phyloP scores from a whole-genome alignment of 64 coral and sea anemone species.

The Montipora sp. region DNA sequence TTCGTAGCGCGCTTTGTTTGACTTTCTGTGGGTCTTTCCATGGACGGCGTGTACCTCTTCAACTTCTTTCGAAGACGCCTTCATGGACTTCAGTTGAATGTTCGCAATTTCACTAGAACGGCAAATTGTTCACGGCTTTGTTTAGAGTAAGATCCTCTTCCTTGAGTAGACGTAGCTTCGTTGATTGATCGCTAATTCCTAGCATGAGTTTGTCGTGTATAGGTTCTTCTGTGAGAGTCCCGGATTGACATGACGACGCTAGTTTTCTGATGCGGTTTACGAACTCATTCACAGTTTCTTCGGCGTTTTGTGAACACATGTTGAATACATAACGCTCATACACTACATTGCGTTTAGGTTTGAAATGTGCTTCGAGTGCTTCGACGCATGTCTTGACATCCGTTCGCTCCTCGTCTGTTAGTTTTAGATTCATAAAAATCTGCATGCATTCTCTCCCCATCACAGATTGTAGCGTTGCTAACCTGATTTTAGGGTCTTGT shows the following conservation, averaged over 20 bases:
- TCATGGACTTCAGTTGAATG: too few species aligned
- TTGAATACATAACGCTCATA: constrained; percentile 56
- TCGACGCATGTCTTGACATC: background rate
- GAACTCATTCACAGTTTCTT: constrained; percentile 53
- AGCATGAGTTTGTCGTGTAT: constrained; percentile 43
- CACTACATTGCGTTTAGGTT: constrained; percentile 48
- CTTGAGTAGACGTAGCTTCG: background rate
- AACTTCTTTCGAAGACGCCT: too few species aligned
- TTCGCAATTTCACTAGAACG: too few species aligned
- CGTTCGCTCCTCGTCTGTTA: background rate
- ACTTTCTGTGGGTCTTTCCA: too few species aligned
- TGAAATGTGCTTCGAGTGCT: background rate
- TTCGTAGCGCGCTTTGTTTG: too few species aligned
- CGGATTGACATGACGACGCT: constrained; percentile 56
- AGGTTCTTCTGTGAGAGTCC: constrained; percentile 43
- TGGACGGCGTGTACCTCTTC: too few species aligned
- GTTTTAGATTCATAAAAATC: constrained; percentile 3
- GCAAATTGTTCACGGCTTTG: too few species aligned
- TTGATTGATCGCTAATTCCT: background rate
- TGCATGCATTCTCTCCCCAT: constrained; percentile 36
- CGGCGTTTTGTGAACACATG: background rate
- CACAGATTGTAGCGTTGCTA: constrained; percentile 7
- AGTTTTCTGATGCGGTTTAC: constrained; percentile 55
- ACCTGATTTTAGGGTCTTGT: background rate
- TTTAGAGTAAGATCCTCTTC: background rate